Base-by-base conservation (phyloP, 2,113 vertebrate genomes). In the Rhizomys pruinosus region DNA sequence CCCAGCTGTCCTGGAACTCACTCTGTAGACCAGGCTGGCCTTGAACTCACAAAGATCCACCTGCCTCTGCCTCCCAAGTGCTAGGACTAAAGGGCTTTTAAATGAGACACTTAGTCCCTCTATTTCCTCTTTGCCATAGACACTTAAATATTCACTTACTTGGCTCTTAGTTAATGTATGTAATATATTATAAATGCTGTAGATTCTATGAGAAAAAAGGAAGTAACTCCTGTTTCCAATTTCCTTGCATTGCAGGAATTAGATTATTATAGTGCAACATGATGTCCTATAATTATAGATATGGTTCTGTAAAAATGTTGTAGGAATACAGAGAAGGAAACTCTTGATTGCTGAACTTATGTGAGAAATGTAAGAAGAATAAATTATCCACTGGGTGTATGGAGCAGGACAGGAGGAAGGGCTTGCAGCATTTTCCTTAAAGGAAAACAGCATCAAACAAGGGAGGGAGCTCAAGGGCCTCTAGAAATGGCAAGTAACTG, bases 261-360 rank as follows among this genome's bases (percentile, higher is more conserved):
- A 90, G 73, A 82, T 42, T 80, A 77, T 87, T 79, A 61, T 25
- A 90, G 68, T 84, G 32, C 78, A 69, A 25, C 57, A 3, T 61
- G 7, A 72, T 44, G 13, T n/a, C 25, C 66, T 92, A 19, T 87
- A 71, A 93, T 81, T 84, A 93, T n/a, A 8, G 76, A 79, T 1
- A 63, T 15, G 55, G 69, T 92, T 94, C 82, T 78, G 16, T 92
- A 66, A 78, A 93, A 44, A 59, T 81, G n/a, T 25, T 73, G 77
- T 63, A 61, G 47, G 42, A 92, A 82, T 59, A 52, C 42, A 85
- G 72, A 76, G 17, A 82, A 92, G 44, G 78, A 92, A 86, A 52
- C 52, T 79, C 52, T 74, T 84, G 86, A 71, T 47, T 74, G 57
- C 79, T 74, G 34, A 78, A 55, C 81, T 22, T 64, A 89, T 74